Evolutionary conservation across 2,113 vertebrate species (phyloP).

Genomic region (Indri indri): DNA sequence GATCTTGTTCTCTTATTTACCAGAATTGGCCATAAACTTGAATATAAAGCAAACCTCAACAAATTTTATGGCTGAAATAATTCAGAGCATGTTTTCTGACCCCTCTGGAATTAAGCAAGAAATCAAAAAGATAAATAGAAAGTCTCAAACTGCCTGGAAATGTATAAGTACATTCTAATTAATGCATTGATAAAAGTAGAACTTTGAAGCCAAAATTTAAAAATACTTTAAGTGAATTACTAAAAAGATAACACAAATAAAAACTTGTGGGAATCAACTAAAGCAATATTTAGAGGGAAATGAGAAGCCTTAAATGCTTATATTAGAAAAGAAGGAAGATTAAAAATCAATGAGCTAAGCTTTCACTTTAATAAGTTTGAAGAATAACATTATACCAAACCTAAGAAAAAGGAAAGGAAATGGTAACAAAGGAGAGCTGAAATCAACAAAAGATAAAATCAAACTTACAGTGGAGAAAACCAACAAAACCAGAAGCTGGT

Average conservation of each 20-base stretch:
- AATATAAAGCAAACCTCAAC: not conserved
- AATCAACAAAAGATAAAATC: not conserved
- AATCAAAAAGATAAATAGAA: not conserved
- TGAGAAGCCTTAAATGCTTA: not conserved
- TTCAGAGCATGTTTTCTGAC: not conserved
- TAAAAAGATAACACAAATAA: not conserved
- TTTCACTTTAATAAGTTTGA: not conserved
- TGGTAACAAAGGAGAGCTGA: not conserved
- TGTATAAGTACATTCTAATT: not conserved
- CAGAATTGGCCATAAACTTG: not conserved
- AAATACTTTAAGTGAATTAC: conserved; percentile 21
- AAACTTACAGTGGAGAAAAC: not conserved
- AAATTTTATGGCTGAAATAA: not conserved
- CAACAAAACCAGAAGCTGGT: not conserved
- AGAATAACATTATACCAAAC: not conserved
- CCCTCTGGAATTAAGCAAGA: not conserved
- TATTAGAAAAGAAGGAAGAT: not conserved
- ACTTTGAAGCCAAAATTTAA: not conserved
- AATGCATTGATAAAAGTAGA: not conserved
- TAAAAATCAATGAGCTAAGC: not conserved
- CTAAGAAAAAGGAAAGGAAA: not conserved
- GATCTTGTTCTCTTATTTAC: not conserved
- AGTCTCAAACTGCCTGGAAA: not conserved
- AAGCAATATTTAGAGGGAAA: not conserved
- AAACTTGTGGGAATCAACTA: not conserved